Base-by-base conservation (phyloP, 2,797 vertebrate genomes). In the Varecia variegata region DNA sequence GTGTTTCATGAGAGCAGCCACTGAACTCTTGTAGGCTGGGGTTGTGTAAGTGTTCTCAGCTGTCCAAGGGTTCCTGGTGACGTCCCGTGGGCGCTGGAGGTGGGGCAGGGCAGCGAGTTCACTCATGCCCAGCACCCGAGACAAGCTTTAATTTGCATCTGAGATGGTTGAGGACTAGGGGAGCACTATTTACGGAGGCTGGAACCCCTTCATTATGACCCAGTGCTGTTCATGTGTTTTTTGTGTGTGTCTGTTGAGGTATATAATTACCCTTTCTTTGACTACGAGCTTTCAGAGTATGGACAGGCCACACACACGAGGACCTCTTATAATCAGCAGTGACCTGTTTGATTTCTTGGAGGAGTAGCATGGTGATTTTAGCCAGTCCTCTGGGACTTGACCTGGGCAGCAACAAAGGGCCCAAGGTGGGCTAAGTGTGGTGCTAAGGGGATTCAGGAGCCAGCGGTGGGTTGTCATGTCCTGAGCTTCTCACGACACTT, bases 91-190 rank as follows among this genome's bases (percentile, higher is more conserved):
- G 27, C 23, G 11, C 60, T 68, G 83, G 89, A 97, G 88, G 21
- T 32, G 65, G 77, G 27, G 3, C 81, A 87, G 97, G 96, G 96
- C 94, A 95, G 43, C 0, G 58, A 96, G 97, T 98, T 98, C 97
- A 92, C 98, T 98, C 97, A 94, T 43, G 15, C 23, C 14, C 68
- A 79, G 96, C 94, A 80, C 50, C 40, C 2, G 7, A 52, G 97
- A 93, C 97, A 95, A 98, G 92, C 84, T 85, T 97, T 97, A 95
- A 96, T 96, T 98, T 97, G 91, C 88, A 92, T 97, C 97, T 90
- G 97, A 98, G 97, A 97, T 68, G 70, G 93, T 93, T 97, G 97
- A 90, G 95, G 97, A 97, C 21, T 14, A 87, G 91, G 92, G 93
- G 60, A 82, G 30, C 43, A 86, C 94, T 95, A 77, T 98, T 97